Evolutionary conservation across 1,140 invertebrate genomes (phyloP).

Genomic region (Zaprionus gabonicus): DNA sequence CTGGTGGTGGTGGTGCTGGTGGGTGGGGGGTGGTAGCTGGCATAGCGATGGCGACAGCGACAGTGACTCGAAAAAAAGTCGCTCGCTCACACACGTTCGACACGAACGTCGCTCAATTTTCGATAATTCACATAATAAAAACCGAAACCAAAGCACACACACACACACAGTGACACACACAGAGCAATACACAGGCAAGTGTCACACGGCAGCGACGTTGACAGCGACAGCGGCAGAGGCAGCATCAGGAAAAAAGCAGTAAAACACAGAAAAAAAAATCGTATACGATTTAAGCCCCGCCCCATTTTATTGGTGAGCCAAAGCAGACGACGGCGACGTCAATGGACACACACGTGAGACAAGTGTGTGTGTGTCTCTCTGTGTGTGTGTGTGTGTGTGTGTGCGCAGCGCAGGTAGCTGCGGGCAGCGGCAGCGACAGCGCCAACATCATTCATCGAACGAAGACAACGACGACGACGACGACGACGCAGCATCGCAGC

Average conservation of each 20-base stretch:
- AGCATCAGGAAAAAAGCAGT: constrained; percentile 44
- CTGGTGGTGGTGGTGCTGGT: neutral
- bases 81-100: constrained; percentile 19
- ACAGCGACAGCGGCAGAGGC: constrained; percentile 25
- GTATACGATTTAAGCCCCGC: constrained; percentile 78
- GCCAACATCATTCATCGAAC: constrained; percentile 72
- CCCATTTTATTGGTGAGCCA: constrained; percentile 83
- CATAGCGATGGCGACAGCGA: neutral
- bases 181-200: constrained; percentile 53
- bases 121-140: constrained; percentile 82
- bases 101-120: constrained; percentile 67
- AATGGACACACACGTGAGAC: constrained; percentile 68
- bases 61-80: constrained; percentile 12
- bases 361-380: constrained; percentile 33
- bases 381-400: constrained; percentile 41
- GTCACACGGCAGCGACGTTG: constrained; percentile 58
- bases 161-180: constrained; percentile 37
- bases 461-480: constrained; percentile 44
- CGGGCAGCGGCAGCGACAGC: constrained; percentile 49
- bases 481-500: constrained; percentile 60
- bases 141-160: constrained; percentile 54
- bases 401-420: constrained; percentile 59
- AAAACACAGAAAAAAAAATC: constrained; percentile 37
- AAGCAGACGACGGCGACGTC: constrained; percentile 69
- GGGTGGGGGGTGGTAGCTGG: neutral